Base-by-base conservation (phyloP, 2,888 invertebrate species). In the Melitaea athalia region DNA sequence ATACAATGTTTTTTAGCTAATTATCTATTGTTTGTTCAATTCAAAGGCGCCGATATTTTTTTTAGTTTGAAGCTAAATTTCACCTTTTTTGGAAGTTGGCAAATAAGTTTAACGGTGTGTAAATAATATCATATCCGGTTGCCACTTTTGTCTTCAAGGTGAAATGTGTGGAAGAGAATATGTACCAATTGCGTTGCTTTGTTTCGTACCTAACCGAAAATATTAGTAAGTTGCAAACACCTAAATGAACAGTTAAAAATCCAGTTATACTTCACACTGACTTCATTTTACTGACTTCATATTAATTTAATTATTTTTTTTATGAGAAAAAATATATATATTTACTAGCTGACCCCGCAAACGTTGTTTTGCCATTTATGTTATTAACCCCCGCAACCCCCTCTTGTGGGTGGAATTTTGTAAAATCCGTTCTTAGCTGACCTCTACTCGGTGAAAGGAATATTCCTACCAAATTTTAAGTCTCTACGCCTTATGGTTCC, bases 1-100 rank as follows among this genome's bases (percentile, higher is more conserved):
- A 69, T 67, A 76, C 78, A 80, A 87, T 84, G 76, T 81, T 82
- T 83, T 87, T 83, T 78, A 68, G 75, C 77, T 82, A 82, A 85
- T 84, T 81, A 77, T 50, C 80, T 73, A 82, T 87, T 87, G 85
- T 86, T 77, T 73, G 68, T 70, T 72, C 74, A 75, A 70, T 74
- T 83, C 84, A 89, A 88, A 87, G 79, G 71, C 17, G 69, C 81
- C 83, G 83, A 68, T 57, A 6, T 12, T 72, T 71, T 24, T 74
- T 74, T 72, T 59, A 74, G 76, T 74, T 74, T 72, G 69, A 73
- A 24, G 24, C 24, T 24, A 71, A 73, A 38, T 57, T 74, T 47
- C 24, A 42, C 57, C 61, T 50, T 63, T 71, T 68, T 59, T 63
- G 63, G 59, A 71, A 69, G 71, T 63, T 63, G 49, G 74, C 70